Percentiles rank a stretch among this genome's conserved stretches.
These are phyloP conservation scores for Podarcis muralis DNA, from an alignment of 2,113 vertebrate species.

Conservation along the genomic window DNA sequence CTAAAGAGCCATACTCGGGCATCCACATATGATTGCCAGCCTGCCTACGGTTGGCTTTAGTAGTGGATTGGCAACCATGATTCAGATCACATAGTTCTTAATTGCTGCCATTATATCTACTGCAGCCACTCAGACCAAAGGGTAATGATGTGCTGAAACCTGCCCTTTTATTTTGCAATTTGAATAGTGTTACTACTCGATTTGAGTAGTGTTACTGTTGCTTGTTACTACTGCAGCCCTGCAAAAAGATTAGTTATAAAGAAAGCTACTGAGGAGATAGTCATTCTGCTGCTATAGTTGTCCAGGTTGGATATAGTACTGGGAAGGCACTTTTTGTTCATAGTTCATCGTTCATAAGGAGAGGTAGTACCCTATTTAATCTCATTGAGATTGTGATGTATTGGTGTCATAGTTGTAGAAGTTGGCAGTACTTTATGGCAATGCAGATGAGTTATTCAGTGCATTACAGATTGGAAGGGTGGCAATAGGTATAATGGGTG, in stretches of 20 bases:
- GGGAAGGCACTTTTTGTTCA: neutral
- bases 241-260: neutral
- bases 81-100: too few relatives aligned
- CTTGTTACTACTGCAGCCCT: neutral
- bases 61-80: too few relatives aligned
- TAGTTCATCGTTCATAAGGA: neutral
- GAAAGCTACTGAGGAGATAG: neutral
- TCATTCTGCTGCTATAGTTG: neutral
- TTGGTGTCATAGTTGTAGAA: neutral
- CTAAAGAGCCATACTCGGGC: neutral
- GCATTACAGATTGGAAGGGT: too few relatives aligned
- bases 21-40: accelerated
- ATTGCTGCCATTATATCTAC: too few relatives aligned
- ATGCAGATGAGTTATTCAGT: neutral
- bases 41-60: accelerated
- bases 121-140: slow-evolving; percentile 10
- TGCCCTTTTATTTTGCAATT: neutral
- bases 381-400: neutral
- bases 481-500: too few relatives aligned
- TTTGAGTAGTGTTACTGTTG: neutral
- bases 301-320: neutral
- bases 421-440: neutral
- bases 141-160: neutral
- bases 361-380: neutral
- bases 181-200: neutral